These are phyloP conservation scores for Pseudorhombus dupliciocellatus DNA, from an alignment of 2,113 vertebrate genomes.

Conservation along the genomic window DNA sequence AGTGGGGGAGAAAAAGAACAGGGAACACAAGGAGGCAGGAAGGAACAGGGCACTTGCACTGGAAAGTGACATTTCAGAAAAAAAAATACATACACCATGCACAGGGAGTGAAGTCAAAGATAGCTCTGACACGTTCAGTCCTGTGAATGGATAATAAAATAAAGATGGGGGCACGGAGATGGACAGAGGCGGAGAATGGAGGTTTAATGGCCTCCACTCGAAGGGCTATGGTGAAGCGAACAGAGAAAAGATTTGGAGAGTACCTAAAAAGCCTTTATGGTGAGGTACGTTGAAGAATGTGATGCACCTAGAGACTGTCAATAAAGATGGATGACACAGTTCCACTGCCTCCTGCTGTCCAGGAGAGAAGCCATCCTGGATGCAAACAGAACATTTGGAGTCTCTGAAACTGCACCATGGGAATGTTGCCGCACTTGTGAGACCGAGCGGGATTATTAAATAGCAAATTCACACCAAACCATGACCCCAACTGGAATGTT, in stretches of 20 bases:
- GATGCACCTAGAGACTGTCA: not conserved
- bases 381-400: no score
- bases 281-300: not conserved
- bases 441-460: no score
- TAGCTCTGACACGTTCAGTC: constrained; percentile 33
- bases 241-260: not conserved
- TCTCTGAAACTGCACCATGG: no score
- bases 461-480: no score
- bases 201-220: constrained; percentile 4
- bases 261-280: not conserved
- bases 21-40: not conserved
- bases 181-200: constrained; percentile 28
- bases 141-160: constrained; percentile 49
- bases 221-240: no score
- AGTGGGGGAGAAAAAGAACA: not conserved
- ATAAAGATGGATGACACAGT: no score
- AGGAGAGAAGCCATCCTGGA: no score
- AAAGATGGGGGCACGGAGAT: constrained; percentile 51
- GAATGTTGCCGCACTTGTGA: no score
- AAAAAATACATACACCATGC: constrained; percentile 43
- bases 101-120: constrained; percentile 52
- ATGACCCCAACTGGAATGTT: no score
- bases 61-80: constrained; percentile 41
- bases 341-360: no score
- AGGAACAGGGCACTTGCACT: constrained; percentile 15